Percentiles rank a stretch among this genome's conserved stretches.
Evolutionary conservation across 2,888 invertebrate genomes (phyloP).

Genomic region (Theodoxus fluviatilis): DNA sequence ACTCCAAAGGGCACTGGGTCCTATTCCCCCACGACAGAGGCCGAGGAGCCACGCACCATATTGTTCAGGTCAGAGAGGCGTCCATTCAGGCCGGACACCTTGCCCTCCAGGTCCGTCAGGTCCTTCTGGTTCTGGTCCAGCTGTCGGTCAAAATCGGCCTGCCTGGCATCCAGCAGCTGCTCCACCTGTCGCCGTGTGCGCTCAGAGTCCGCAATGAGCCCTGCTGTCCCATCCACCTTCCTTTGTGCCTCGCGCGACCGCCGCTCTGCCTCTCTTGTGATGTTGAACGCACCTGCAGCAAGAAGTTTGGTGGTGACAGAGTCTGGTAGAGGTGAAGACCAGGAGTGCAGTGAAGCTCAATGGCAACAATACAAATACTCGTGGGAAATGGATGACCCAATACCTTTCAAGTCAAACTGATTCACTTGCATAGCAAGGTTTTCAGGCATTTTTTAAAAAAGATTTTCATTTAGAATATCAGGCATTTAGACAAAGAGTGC

Average conservation of each 20-base stretch:
- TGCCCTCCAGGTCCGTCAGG: conserved; percentile 73
- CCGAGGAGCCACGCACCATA: conserved; percentile 72
- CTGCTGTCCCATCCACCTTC: conserved; percentile 61
- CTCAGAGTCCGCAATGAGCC: conserved; percentile 66
- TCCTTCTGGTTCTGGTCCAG: conserved; percentile 78
- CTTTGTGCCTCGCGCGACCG: conserved; percentile 70
- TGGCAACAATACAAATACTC: no score
- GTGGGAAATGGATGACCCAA: no score
- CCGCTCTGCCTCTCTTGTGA: conserved; percentile 80
- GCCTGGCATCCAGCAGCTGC: conserved; percentile 53
- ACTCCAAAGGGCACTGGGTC: no score
- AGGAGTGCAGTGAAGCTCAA: no score
- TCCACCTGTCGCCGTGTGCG: conserved; percentile 53
- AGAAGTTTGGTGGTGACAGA: no score
- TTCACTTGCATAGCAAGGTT: no score
- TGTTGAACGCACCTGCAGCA: conserved; percentile 78
- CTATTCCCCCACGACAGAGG: neutral
- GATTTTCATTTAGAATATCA: no score
- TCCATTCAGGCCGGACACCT: conserved; percentile 75
- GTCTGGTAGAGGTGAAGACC: no score
- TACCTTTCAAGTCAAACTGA: no score
- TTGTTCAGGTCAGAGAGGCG: conserved; percentile 86
- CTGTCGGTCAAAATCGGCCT: conserved; percentile 72
- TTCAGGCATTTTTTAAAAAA: no score
- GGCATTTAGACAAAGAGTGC: no score